Evolutionary conservation across 1,140 invertebrate genomes (phyloP).

Genomic region (Chelonus insularis): DNA sequence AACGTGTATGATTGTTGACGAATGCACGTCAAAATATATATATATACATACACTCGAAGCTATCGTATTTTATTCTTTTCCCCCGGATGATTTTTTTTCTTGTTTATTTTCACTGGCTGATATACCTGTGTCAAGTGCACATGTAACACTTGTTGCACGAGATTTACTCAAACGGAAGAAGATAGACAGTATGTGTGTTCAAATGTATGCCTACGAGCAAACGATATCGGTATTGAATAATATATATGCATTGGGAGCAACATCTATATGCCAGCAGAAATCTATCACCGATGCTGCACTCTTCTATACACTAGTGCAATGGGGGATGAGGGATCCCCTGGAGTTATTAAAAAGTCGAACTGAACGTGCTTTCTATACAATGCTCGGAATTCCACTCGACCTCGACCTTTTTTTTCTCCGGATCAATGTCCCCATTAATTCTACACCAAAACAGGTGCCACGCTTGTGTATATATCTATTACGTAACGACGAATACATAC

Average conservation of each 20-base stretch:
- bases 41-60: not conserved
- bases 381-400: not conserved
- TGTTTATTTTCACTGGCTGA: constrained; percentile 24
- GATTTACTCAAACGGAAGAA: constrained; percentile 27
- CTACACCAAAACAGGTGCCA: constrained; percentile 8
- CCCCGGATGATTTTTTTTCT: not conserved
- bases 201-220: not conserved
- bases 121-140: constrained; percentile 1
- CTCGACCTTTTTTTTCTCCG: constrained; percentile 16
- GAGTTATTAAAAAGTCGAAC: constrained; percentile 16
- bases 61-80: not conserved
- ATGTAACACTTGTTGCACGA: constrained; percentile 46
- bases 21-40: not conserved
- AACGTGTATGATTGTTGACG: not conserved
- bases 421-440: constrained; percentile 11
- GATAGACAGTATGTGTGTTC: constrained; percentile 19
- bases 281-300: not conserved
- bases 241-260: not conserved
- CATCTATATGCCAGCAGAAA: not conserved
- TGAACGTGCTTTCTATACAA: not conserved
- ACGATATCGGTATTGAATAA: constrained; percentile 1
- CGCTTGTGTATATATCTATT: not conserved
- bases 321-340: constrained; percentile 4
- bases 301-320: not conserved
- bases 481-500: not conserved